Conservation (phyloP, 2,113 vertebrate genomes). For the Glaucomys volans region DNA sequence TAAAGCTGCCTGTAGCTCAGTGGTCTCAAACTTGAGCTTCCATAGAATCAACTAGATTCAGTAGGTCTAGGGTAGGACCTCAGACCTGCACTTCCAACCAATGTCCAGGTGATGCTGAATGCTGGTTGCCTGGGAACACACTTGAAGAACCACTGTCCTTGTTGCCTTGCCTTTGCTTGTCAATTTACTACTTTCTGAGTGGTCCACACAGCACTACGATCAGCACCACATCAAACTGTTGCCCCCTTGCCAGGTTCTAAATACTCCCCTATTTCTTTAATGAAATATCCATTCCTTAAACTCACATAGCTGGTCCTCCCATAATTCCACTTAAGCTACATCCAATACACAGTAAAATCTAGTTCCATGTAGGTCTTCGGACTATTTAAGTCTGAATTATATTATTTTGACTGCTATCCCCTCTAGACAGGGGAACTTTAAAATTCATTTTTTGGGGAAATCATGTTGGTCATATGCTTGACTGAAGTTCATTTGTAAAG, state of each 20-base stretch:
- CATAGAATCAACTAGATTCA: not conserved
- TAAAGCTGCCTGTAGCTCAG: not conserved
- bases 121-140: not conserved
- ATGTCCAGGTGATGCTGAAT: not conserved
- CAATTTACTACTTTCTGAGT: not conserved
- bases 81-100: not conserved
- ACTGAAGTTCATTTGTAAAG: not conserved
- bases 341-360: constrained; percentile 21
- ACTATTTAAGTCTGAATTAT: not conserved
- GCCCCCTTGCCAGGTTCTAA: not conserved
- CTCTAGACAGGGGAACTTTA: not conserved
- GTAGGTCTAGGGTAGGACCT: not conserved
- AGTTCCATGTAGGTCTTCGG: not conserved
- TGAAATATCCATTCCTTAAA: not conserved
- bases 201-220: not conserved
- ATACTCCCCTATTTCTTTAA: not conserved
- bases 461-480: not conserved
- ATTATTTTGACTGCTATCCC: not conserved
- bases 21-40: not conserved
- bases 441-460: not conserved
- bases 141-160: not conserved
- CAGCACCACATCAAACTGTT: not conserved
- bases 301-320: not conserved
- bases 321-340: not conserved
- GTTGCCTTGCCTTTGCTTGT: not conserved